These are phyloP conservation scores for Neodon shergylaensis DNA, from an alignment of 2,113 vertebrate genomes.

Conservation along the genomic window DNA sequence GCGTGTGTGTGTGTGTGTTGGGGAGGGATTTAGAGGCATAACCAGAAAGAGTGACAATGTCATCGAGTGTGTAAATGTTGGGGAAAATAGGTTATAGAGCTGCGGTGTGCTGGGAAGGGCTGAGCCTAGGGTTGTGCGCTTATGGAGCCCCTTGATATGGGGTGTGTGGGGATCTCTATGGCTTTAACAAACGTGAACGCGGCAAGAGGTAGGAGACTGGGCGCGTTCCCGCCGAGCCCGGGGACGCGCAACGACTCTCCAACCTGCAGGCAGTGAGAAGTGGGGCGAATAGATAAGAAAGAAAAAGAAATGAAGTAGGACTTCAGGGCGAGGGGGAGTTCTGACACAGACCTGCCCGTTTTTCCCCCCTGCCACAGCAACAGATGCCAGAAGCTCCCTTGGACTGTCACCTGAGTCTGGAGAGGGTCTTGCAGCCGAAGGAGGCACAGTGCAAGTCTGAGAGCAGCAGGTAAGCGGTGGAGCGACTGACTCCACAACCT, in stretches of 20 bases:
- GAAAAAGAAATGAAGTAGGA: slow-evolving; percentile 63
- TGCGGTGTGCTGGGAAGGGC: neutral
- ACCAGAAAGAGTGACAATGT: neutral
- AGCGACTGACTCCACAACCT: neutral
- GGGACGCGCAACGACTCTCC: slow-evolving; percentile 83
- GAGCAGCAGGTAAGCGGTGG: slow-evolving; percentile 61
- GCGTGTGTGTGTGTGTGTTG: neutral
- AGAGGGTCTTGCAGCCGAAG: neutral
- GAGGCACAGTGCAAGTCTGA: neutral
- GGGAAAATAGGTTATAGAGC: neutral
- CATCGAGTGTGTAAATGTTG: neutral
- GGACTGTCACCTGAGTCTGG: neutral
- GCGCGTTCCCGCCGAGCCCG: slow-evolving; percentile 83
- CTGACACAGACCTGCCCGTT: neutral
- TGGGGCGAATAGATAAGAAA: slow-evolving; percentile 63
- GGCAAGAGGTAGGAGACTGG: slow-evolving; percentile 86
- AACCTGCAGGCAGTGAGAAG: slow-evolving; percentile 78
- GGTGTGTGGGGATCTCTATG: slow-evolving; percentile 70
- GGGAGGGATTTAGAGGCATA: neutral
- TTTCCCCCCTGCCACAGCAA: slow-evolving; percentile 42
- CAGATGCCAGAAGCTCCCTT: slow-evolving; percentile 40
- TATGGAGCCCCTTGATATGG: neutral
- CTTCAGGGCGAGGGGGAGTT: neutral
- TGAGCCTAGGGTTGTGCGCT: neutral
- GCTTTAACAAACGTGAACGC: slow-evolving; percentile 83